Evolutionary conservation across 2,113 vertebrate genomes (phyloP), one percentile per base, ranked within the genome.

Genomic region (Willisornis vidua): DNA sequence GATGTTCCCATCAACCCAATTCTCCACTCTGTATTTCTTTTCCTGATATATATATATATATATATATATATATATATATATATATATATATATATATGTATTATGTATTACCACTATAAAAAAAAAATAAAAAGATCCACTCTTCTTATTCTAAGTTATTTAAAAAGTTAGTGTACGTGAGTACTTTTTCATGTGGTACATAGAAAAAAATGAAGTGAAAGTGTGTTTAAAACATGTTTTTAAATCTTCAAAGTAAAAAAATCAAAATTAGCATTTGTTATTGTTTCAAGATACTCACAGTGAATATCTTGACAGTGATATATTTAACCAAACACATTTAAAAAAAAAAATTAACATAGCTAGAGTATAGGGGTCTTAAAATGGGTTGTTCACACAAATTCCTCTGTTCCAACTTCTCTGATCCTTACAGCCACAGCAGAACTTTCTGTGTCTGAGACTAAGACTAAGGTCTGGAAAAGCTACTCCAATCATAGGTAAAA

Each of bases 241-340:
- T 63, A 11, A 72, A 20, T n/a, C 14, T 61, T 71, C 7, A 54
- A 45, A 71, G 19, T 29, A 77, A 10, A 70, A 70, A 61, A 70
- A 49, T 81, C 41, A 51, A 61, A 85, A 33, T 1, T 35, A 70
- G 3, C 2, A 48, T 29, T 84, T 68, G 22, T 62, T 63, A 73
- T 76, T 78, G 25, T 79, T 82, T 87, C 46, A 59, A 67, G 52
- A 82, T 79, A 75, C 75, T 87, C 57, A 81, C 73, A 90, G 31
- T 31, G 25, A 85, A 78, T 84, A 89, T 55, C 18, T 89, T 87
- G 45, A 73, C 77, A 65, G 33, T 35, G 37, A 33, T 75, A 63
- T 78, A 82, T 85, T 83, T 87, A 85, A 87, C 58, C 9, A 45
- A 13, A 46, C 12, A 46, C 19, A n/a, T 51, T 87, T 77, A 25